Evolutionary conservation across 2,113 vertebrate species (phyloP).

Genomic region (Microcebus murinus): DNA sequence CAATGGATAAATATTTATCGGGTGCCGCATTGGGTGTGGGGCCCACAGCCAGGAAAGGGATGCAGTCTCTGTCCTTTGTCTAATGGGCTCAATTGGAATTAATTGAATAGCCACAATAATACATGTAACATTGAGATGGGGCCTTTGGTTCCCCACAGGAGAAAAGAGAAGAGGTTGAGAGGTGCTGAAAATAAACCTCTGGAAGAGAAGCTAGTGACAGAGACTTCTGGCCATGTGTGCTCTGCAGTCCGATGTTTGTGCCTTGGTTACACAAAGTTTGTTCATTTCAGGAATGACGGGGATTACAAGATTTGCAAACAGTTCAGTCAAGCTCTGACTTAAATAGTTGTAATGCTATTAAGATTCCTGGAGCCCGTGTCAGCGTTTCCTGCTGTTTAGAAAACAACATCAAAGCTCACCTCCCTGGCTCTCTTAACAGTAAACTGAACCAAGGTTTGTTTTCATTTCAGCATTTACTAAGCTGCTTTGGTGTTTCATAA

Average conservation of each 20-base stretch:
- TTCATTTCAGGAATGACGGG: constrained; percentile 67
- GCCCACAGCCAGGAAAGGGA: background rate
- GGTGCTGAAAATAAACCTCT: background rate
- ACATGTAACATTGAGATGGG: background rate
- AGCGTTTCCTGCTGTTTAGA: constrained; percentile 52
- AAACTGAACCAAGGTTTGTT: constrained; percentile 74
- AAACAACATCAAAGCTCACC: constrained; percentile 68
- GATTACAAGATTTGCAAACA: constrained; percentile 75
- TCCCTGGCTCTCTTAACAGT: constrained; percentile 44
- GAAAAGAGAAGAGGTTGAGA: background rate
- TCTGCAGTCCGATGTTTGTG: constrained; percentile 2
- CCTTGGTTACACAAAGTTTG: constrained; percentile 57
- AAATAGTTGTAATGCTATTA: constrained; percentile 80
- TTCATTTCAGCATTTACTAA: constrained; percentile 79
- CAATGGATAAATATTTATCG: background rate
- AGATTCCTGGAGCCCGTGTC: constrained; percentile 64
- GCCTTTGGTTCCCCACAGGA: background rate
- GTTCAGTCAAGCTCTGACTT: constrained; percentile 73
- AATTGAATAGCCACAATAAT: background rate
- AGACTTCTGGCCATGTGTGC: background rate
- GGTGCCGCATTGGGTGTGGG: background rate
- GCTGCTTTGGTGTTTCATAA: constrained; percentile 83
- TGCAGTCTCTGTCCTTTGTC: background rate
- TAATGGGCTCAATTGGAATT: background rate
- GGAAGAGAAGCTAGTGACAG: background rate